Conservation (phyloP, 1,140 invertebrate genomes). For the Drosophila insularis region DNA sequence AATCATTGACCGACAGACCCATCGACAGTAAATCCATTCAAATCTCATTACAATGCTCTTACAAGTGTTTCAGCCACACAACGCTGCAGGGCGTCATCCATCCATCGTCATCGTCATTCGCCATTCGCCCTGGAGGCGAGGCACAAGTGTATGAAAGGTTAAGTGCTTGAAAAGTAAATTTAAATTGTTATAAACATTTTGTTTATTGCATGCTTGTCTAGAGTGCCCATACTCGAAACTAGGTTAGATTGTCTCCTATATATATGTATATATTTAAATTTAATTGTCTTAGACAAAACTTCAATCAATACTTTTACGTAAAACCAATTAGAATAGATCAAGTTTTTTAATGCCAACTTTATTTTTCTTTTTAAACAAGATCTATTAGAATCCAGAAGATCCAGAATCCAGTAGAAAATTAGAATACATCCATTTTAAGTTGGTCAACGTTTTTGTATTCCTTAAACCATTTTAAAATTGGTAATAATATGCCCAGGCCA, state of each 20-base stretch:
- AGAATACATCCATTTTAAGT: too few relatives aligned
- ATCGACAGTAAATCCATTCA: slow-evolving; percentile 32
- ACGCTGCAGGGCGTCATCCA: slow-evolving; percentile 45
- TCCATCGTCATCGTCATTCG: slow-evolving; percentile 35
- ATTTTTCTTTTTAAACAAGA: too few relatives aligned
- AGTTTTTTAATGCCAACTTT: too few relatives aligned
- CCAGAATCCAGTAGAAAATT: too few relatives aligned
- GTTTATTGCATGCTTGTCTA: neutral
- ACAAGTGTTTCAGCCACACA: slow-evolving; percentile 36
- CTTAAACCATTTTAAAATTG: too few relatives aligned
- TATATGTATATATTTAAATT: neutral
- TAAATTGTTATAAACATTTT: slow-evolving; percentile 8
- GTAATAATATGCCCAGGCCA: too few relatives aligned
- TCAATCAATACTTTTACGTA: too few relatives aligned
- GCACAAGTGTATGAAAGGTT: slow-evolving; percentile 9
- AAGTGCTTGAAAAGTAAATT: slow-evolving; percentile 66
- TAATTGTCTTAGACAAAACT: too few relatives aligned
- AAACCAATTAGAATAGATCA: too few relatives aligned
- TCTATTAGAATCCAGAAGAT: too few relatives aligned
- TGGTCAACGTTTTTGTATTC: too few relatives aligned
- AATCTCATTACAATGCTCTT: slow-evolving; percentile 41
- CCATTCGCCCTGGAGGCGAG: slow-evolving; percentile 1
- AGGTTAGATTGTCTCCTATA: neutral
- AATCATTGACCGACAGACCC: slow-evolving; percentile 30
- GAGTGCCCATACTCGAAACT: neutral